phyloP scores from a whole-genome alignment of 1,140 invertebrate species.

The Panulirus ornatus region DNA sequence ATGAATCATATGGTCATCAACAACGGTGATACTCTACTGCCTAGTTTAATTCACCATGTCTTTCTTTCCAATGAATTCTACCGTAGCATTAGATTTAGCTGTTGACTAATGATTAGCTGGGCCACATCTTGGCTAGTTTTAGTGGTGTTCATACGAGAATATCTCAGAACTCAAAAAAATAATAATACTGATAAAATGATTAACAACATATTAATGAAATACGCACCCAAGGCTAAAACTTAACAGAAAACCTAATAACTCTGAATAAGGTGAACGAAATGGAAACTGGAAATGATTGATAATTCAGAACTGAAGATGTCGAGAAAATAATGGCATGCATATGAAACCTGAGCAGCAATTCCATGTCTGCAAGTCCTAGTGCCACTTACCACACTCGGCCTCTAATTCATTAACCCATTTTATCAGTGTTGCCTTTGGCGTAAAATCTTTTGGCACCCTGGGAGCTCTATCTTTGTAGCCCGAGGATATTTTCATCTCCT shows the following conservation, averaged over 20 bases:
- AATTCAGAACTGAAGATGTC: not conserved
- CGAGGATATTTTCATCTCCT: slow-evolving; percentile 80
- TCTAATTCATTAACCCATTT: slow-evolving; percentile 89
- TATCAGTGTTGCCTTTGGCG: slow-evolving; percentile 85
- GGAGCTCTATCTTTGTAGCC: slow-evolving; percentile 83
- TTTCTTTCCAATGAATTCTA: slow-evolving; percentile 69
- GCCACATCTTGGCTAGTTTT: too few relatives aligned
- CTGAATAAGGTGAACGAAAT: too few relatives aligned
- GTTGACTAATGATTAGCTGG: slow-evolving; percentile 22
- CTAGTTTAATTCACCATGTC: slow-evolving; percentile 55
- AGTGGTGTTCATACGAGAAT: too few relatives aligned
- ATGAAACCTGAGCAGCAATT: not conserved
- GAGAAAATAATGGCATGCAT: not conserved
- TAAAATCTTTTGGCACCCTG: slow-evolving; percentile 85
- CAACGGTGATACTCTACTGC: slow-evolving; percentile 75
- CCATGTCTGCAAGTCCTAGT: not conserved
- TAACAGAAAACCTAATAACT: too few relatives aligned
- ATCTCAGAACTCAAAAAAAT: too few relatives aligned
- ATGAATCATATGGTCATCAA: slow-evolving; percentile 67
- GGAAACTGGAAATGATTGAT: too few relatives aligned
- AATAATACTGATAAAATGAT: too few relatives aligned
- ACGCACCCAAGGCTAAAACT: too few relatives aligned
- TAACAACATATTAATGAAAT: too few relatives aligned
- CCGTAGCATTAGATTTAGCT: slow-evolving; percentile 56
- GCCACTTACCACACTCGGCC: slow-evolving; percentile 85